Conservation (phyloP, 2,113 vertebrate genomes). For the Erythrolamprus reginae region DNA sequence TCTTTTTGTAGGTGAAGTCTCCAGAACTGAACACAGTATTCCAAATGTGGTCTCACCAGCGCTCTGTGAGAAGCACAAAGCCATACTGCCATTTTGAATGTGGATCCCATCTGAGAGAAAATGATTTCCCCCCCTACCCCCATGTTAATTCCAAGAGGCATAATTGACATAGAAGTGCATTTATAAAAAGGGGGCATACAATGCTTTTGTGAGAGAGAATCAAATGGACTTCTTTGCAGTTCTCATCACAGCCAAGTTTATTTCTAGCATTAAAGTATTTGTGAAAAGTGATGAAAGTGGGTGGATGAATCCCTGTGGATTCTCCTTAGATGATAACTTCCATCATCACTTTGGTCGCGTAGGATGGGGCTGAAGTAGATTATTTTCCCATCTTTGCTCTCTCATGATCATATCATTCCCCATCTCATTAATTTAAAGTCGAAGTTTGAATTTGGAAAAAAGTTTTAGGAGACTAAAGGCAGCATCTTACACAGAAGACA, state of each 20-base stretch:
- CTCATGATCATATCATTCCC: not conserved
- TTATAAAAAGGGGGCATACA: not conserved
- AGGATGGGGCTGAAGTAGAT: not conserved
- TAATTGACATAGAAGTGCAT: not conserved
- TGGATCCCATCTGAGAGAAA: not conserved
- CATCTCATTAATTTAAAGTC: not conserved
- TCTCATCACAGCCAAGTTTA: not conserved
- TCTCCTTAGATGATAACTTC: not conserved
- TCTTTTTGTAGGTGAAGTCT: too few relatives aligned
- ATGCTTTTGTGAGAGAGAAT: not conserved
- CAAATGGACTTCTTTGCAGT: not conserved
- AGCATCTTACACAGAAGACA: not conserved
- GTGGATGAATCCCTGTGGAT: not conserved
- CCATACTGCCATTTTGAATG: not conserved
- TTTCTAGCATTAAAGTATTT: not conserved
- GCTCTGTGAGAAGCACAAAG: not conserved
- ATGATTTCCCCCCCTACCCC: rapidly evolving
- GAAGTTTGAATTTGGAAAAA: not conserved
- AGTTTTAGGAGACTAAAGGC: constrained; percentile 4
- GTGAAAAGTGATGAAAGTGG: not conserved
- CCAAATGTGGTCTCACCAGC: too few relatives aligned
- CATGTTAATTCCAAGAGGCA: not conserved
- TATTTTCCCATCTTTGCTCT: not conserved
- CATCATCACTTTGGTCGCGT: not conserved
- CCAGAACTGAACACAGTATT: too few relatives aligned